phyloP scores from a whole-genome alignment of 2,888 invertebrate species.

The Phortica magna region DNA sequence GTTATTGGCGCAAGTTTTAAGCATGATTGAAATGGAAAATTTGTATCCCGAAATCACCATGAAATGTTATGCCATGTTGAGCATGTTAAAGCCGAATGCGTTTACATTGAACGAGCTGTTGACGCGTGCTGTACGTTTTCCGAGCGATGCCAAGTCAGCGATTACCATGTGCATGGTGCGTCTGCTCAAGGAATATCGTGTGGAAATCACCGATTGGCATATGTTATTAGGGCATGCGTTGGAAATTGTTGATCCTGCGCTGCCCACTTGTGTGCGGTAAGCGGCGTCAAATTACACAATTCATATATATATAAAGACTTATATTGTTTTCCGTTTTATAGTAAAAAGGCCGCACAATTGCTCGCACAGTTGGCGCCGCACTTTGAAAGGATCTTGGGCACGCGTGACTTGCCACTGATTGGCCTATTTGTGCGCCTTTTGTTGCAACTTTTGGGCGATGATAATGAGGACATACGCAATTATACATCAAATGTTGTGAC shows the following conservation, averaged over 20 bases:
- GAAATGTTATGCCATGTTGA: constrained; percentile 64
- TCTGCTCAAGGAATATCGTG: constrained; percentile 46
- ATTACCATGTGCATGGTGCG: constrained; percentile 67
- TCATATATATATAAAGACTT: neutral
- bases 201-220: constrained; percentile 55
- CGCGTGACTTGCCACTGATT: constrained; percentile 58
- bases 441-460: constrained; percentile 72
- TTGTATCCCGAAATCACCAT: constrained; percentile 60
- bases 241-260: constrained; percentile 61
- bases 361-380: constrained; percentile 58
- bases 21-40: constrained; percentile 40
- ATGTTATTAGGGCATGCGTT: constrained; percentile 62
- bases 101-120: constrained; percentile 52
- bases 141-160: constrained; percentile 61
- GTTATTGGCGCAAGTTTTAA: constrained; percentile 26
- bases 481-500: constrained; percentile 62
- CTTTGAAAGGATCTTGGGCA: constrained; percentile 51
- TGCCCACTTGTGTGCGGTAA: constrained; percentile 65
- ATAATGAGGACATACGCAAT: constrained; percentile 70
- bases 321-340: constrained; percentile 37
- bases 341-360: constrained; percentile 65
- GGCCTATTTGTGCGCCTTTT: constrained; percentile 64
- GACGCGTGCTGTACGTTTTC: constrained; percentile 49
- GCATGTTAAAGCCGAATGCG: constrained; percentile 55
- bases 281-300: neutral